Conservation (phyloP, 2,888 invertebrate species). For the Caenorhabditis sp. region DNA sequence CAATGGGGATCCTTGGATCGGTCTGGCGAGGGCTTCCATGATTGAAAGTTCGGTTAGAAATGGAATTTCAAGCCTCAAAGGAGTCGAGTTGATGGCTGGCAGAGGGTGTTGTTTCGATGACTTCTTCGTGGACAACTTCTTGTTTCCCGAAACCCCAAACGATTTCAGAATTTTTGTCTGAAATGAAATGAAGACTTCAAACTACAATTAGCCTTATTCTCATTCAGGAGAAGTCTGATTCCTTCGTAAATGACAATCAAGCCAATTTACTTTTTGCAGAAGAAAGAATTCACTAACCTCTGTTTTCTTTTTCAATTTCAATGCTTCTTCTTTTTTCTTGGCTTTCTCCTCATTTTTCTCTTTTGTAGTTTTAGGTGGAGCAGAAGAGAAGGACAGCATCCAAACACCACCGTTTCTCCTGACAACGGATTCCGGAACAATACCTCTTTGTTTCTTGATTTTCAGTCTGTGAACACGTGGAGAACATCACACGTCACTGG, state of each 20-base stretch:
- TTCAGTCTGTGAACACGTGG: neutral
- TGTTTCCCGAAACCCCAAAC: neutral
- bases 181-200: neutral
- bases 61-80: conserved; percentile 1
- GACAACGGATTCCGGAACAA: conserved; percentile 14
- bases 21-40: conserved; percentile 18
- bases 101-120: neutral
- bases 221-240: neutral
- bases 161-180: conserved; percentile 17
- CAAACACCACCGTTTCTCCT: conserved; percentile 38
- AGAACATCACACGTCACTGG: neutral
- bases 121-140: neutral
- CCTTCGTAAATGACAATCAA: conserved; percentile 23
- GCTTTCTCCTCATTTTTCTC: neutral
- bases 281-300: conserved; percentile 15
- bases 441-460: conserved; percentile 3
- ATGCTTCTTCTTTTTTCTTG: conserved; percentile 6
- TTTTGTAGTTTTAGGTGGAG: neutral
- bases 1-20: conserved; percentile 1
- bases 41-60: conserved; percentile 20
- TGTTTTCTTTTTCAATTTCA: conserved; percentile 4
- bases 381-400: conserved; percentile 4
- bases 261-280: neutral
- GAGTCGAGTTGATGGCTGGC: neutral
- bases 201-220: conserved; percentile 26